phyloP scores from a whole-genome alignment of 2,113 vertebrate species.

The Eupsittula cactorum region DNA sequence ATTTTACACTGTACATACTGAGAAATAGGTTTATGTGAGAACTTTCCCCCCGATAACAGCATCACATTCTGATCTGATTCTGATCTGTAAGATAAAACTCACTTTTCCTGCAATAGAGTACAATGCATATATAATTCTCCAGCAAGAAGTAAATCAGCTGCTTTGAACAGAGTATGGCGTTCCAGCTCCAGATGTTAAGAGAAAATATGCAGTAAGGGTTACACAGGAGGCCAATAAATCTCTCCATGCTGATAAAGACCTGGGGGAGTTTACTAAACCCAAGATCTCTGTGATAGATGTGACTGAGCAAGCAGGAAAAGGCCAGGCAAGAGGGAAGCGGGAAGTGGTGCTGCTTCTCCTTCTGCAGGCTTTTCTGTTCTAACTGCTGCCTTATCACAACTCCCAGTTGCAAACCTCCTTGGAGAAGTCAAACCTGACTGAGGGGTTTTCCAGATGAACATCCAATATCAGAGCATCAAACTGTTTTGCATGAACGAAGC shows the following conservation, averaged over 20 bases:
- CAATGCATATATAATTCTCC: neutral
- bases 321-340: neutral
- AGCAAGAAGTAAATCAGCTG: neutral
- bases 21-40: neutral
- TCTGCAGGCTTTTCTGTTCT: neutral
- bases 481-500: slow-evolving; percentile 20
- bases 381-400: neutral
- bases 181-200: neutral
- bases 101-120: neutral
- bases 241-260: neutral
- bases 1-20: neutral
- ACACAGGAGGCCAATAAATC: neutral
- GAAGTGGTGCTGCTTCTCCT: neutral
- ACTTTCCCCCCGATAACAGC: neutral
- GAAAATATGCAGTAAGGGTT: neutral
- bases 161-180: neutral
- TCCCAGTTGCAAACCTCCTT: neutral
- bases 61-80: neutral
- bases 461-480: neutral
- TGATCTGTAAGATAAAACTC: neutral
- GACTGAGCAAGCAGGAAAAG: neutral
- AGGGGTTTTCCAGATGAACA: neutral
- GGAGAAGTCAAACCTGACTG: neutral
- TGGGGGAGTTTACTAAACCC: neutral
- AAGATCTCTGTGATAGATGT: fast-evolving